phyloP scores from a whole-genome alignment of 35 echinoderm and acorn worm species.

The Stichopus chloronotus region DNA sequence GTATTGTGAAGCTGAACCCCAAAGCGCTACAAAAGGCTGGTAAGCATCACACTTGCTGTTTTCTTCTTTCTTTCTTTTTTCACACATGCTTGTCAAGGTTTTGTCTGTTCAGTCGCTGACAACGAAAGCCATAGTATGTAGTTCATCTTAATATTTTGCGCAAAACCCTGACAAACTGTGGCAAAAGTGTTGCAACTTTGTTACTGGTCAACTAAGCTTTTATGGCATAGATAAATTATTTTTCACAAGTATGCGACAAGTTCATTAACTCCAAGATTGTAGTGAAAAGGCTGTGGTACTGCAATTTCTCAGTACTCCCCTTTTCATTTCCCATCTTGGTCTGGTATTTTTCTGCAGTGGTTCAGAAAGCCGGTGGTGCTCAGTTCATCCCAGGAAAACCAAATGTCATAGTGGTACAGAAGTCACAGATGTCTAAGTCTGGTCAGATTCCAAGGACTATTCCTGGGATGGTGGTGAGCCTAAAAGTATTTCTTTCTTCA shows the following conservation, averaged over 20 bases:
- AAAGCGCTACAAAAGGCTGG: conserved; percentile 31
- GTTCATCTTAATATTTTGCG: too few species aligned
- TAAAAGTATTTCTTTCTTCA: neutral
- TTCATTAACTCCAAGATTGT: neutral
- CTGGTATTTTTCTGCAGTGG: conserved; percentile 28
- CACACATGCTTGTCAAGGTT: neutral
- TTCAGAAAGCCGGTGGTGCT: conserved; percentile 43
- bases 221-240: neutral
- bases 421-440: conserved; percentile 69
- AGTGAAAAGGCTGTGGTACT: neutral
- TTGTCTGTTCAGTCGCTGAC: too few species aligned
- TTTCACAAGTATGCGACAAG: neutral
- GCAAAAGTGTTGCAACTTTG: too few species aligned
- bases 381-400: conserved; percentile 59
- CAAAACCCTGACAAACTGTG: too few species aligned
- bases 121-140: too few species aligned
- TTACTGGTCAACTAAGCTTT: too few species aligned
- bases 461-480: conserved; percentile 48
- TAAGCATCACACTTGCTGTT: neutral
- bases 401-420: conserved; percentile 77
- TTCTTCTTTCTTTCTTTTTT: neutral
- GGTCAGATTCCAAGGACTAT: conserved; percentile 17
- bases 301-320: neutral
- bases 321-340: neutral
- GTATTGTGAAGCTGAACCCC: conserved; percentile 40